Evolutionary conservation across 1,140 invertebrate genomes (phyloP), one percentile per base, ranked within the genome.

Genomic region (Chionoecetes opilio): DNA sequence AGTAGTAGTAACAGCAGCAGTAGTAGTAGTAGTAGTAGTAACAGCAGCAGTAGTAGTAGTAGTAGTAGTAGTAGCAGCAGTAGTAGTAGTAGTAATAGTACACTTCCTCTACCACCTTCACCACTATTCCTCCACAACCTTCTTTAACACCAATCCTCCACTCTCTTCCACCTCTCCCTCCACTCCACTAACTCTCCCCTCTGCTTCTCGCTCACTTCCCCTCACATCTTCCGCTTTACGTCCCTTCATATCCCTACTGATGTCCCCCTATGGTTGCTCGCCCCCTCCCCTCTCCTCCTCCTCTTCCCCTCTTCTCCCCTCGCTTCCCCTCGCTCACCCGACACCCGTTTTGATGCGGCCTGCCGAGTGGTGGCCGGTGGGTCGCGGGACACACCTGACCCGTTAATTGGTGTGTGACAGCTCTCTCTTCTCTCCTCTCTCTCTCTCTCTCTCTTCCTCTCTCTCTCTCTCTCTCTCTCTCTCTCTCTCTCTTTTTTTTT

Each of bases 401-500:
- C 63, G 21, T 75, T 75, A 75, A 75, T 75, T 75, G 63, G 63
- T 75, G 63, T 75, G 46, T 9, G 46, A 17, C 46, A 53, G 46
- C 11, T 53, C 11, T 53, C 11, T 53, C 21, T 75, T 88, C 0
- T 35, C 53, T 31, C 46, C 2, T 82, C 53, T 92, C 31, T 92
- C 91, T 91, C n/a, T 88, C 0, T 35, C 53, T 92, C 29, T 63
- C 53, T 92, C 2, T 31, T 31, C 46, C 2, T 82, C 53, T 92
- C 31, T 92, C 91, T 91, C n/a, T 53, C 5, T 75, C 26, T 53
- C 0, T 75, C 0, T 91, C 38, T 38, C 26, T 91, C 90, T 91
- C 38, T 38, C 46, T 91, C 38, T 91, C 38, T 91, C 90, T 91
- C 31, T 38, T 38, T 90, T n/a, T n/a, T n/a, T n/a, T n/a, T n/a